phyloP scores from a whole-genome alignment of 2,888 invertebrate genomes.

The Caenorhabditis virilis region DNA sequence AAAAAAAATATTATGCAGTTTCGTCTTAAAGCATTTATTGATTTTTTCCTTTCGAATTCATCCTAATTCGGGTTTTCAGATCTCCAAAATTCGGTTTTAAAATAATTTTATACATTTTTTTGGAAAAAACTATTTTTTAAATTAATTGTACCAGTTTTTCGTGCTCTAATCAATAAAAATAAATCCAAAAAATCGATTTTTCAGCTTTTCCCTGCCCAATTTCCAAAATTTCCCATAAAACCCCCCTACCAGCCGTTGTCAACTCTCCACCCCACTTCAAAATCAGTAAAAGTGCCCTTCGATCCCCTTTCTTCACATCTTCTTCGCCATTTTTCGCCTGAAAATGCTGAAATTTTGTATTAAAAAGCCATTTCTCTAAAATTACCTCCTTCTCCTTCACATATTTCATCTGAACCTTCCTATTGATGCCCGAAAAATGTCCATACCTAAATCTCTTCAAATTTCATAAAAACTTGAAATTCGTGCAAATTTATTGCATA shows the following conservation, averaged over 20 bases:
- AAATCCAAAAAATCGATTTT: too few relatives aligned
- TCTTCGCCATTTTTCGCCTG: constrained; percentile 28
- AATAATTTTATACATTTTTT: too few relatives aligned
- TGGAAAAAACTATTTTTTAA: too few relatives aligned
- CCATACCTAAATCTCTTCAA: constrained; percentile 80
- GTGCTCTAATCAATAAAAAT: too few relatives aligned
- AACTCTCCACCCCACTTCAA: constrained; percentile 99
- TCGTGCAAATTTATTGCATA: constrained; percentile 3
- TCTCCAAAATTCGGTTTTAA: too few relatives aligned
- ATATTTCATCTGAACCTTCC: constrained; percentile 99
- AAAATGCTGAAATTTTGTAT: neutral
- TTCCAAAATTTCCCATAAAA: too few relatives aligned
- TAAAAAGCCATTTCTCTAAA: constrained; percentile 6
- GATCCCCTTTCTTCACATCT: constrained; percentile 64
- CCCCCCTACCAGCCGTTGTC: constrained; percentile 85
- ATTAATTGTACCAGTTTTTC: too few relatives aligned
- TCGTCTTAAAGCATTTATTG: too few relatives aligned
- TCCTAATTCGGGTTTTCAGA: too few relatives aligned
- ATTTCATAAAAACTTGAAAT: neutral
- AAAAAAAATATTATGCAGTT: neutral
- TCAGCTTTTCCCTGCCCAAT: too few relatives aligned
- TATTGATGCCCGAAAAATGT: constrained; percentile 98
- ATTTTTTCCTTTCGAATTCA: too few relatives aligned
- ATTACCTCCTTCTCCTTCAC: constrained; percentile 74
- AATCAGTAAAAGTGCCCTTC: constrained; percentile 90